A percentile compares a stretch with the other conserved stretches of the same genome.
Conservation (phyloP, 2,888 invertebrate genomes). For the Neoitamus cyanurus region DNA sequence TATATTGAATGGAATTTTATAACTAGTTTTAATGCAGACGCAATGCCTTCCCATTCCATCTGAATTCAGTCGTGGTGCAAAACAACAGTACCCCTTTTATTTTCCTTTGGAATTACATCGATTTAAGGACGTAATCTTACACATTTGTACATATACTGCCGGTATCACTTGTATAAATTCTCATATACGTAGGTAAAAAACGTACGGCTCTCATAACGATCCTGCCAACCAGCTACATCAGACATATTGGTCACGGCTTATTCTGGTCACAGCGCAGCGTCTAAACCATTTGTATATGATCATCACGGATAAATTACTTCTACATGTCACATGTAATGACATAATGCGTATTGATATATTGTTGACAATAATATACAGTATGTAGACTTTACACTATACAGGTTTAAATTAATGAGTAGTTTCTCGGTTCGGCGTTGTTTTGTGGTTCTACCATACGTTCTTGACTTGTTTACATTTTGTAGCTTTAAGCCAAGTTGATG, state of each 20-base stretch:
- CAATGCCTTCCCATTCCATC: not conserved
- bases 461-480: not conserved
- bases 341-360: not conserved
- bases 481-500: not conserved
- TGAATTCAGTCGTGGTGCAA: not conserved
- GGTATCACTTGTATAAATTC: not conserved
- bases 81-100: not conserved
- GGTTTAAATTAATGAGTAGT: not conserved
- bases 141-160: not conserved
- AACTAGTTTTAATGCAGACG: not conserved
- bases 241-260: not conserved
- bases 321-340: not conserved
- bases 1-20: not conserved
- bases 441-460: not conserved
- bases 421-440: not conserved
- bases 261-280: not conserved
- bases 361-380: constrained; percentile 31
- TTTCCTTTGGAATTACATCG: not conserved
- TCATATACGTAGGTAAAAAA: not conserved
- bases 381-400: not conserved
- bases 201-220: not conserved
- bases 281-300: not conserved
- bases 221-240: not conserved
- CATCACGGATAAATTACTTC: not conserved
- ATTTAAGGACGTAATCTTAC: not conserved